Evolutionary conservation across 1,140 invertebrate genomes (phyloP), one percentile per base, ranked within the genome.

Genomic region (Lasioglossum albipes): DNA sequence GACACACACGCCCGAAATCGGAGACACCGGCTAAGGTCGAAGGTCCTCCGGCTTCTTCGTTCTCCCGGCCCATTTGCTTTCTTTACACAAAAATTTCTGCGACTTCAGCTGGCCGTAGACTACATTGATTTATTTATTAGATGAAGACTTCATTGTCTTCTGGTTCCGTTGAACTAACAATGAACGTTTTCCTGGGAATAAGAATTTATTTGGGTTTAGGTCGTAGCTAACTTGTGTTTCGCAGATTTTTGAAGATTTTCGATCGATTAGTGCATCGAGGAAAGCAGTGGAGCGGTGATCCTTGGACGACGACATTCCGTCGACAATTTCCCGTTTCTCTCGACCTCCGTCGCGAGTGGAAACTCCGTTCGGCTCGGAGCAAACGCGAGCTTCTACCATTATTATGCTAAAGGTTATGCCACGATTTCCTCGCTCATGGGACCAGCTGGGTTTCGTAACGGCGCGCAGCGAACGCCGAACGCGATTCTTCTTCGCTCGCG

Each of bases 281-380:
- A 70, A 16, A 13, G 77, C 54, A 52, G 59, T 79, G 73, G 72
- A 82, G 72, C 66, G 52, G 86, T 84, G 77, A 88, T 89, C 86
- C 86, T 89, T 88, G 86, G 89, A 66, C 18, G 72, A 59, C 83
- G 59, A 80, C 86, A 88, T 89, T 89, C 83, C 82, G 52, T 65
- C 59, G 71, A 27, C 70, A 75, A 82, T 88, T 85, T 87, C 86
- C 86, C 84, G 84, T 83, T 89, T 83, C 82, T 71, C 67, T 41
- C 59, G 75, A 70, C 66, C 75, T 70, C 54, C 45, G n/a, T 13
- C 18, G 49, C 75, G 31, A 64, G n/a, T 45, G 59, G 22, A 45
- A 45, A 45, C 18, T 18, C 42, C 13, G 57, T 36, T 36, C 3
- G 36, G 36, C 61, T 64, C 2, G 61, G 5, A 4, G 5, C 27